Conservation (phyloP, 1,140 invertebrate genomes). For the Apocrypta bakeri region DNA sequence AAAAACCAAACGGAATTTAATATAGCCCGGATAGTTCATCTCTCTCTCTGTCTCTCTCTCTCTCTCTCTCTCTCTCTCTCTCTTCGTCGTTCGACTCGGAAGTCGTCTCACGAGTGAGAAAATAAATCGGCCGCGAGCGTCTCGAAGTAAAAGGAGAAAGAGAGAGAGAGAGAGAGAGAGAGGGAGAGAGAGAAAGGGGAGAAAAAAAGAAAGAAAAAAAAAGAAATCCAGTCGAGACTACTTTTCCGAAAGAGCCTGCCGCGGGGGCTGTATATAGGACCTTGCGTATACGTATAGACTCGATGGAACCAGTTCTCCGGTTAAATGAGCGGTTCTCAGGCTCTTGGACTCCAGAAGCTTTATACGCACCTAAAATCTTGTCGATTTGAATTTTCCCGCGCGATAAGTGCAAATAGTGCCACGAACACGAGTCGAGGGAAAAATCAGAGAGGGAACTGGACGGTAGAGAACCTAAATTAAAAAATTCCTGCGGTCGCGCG, state of each 20-base stretch:
- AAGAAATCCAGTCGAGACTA: not conserved
- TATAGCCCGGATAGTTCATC: not conserved
- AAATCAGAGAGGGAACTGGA: not conserved
- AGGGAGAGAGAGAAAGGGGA: not conserved
- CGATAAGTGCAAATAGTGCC: too few relatives aligned
- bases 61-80: too few relatives aligned
- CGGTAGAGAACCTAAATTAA: constrained; percentile 42
- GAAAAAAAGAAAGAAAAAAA: too few relatives aligned
- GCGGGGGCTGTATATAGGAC: constrained; percentile 28
- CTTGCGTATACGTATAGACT: too few relatives aligned
- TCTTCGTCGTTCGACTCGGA: too few relatives aligned
- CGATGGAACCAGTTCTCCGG: constrained; percentile 69
- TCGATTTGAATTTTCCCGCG: too few relatives aligned
- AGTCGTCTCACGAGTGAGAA: not conserved
- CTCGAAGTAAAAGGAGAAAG: not conserved
- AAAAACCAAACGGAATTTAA: not conserved
- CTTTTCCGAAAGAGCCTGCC: not conserved
- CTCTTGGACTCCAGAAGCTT: constrained; percentile 32
- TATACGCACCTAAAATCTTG: constrained; percentile 12
- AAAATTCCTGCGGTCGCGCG: constrained; percentile 31
- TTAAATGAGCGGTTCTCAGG: constrained; percentile 68
- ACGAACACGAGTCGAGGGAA: too few relatives aligned
- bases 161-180: not conserved
- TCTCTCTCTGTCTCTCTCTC: not conserved
- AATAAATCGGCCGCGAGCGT: not conserved